phyloP scores from a whole-genome alignment of 2,113 vertebrate genomes.

The Tauraco erythrolophus region DNA sequence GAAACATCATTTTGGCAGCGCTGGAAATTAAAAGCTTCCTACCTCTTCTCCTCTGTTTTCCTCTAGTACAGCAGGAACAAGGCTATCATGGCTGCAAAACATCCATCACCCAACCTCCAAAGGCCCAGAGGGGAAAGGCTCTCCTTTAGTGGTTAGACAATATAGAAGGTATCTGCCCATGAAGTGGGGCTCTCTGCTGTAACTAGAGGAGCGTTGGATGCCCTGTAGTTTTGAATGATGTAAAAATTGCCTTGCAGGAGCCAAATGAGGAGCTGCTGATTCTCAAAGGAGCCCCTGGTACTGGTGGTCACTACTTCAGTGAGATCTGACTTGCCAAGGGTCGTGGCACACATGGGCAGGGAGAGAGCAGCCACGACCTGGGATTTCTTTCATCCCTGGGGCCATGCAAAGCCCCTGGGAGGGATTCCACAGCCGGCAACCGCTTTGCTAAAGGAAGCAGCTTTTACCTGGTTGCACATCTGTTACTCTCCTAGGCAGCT shows the following conservation, averaged over 20 bases:
- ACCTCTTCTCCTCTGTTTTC: not conserved
- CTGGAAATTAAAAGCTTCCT: not conserved
- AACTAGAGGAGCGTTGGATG: fast-evolving
- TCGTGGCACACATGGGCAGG: fast-evolving
- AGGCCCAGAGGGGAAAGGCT: not conserved
- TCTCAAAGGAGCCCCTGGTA: not conserved
- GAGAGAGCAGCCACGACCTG: not conserved
- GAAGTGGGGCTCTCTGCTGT: not conserved
- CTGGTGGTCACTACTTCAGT: not conserved
- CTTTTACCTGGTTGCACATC: not conserved
- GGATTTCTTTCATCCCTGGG: not conserved
- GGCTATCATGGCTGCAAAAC: not conserved
- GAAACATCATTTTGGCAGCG: not conserved
- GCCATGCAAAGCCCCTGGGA: not conserved
- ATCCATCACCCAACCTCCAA: fast-evolving
- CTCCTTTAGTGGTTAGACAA: fast-evolving
- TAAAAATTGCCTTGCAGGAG: not conserved
- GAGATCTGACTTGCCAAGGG: not conserved
- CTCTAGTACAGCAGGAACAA: not conserved
- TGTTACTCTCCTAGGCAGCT: not conserved
- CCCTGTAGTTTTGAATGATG: not conserved
- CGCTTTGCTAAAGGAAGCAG: not conserved
- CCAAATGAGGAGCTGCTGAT: not conserved
- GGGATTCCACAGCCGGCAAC: not conserved
- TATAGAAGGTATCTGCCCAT: not conserved